A percentile compares a stretch with the other conserved stretches of the same genome.
Conservation (phyloP, 1,140 invertebrate genomes). For the Caenorhabditis latens region DNA sequence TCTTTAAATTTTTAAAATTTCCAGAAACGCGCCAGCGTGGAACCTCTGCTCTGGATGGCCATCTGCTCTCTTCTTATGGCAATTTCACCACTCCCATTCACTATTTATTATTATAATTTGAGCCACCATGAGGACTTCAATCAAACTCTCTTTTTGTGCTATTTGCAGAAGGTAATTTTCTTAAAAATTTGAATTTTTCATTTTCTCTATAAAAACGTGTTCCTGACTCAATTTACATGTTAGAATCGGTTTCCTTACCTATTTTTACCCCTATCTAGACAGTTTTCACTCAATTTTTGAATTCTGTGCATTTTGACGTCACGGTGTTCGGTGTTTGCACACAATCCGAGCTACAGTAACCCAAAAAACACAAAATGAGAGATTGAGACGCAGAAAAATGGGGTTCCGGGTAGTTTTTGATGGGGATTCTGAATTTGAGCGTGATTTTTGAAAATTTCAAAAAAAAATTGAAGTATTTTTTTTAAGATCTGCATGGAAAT, state of each 20-base stretch:
- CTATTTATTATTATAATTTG: constrained; percentile 66
- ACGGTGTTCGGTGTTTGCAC: too few species aligned
- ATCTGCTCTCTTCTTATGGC: constrained; percentile 65
- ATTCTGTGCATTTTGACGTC: too few species aligned
- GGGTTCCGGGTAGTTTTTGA: too few species aligned
- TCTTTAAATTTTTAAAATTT: neutral
- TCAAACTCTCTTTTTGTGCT: constrained; percentile 61
- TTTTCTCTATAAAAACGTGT: neutral
- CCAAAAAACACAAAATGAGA: too few species aligned
- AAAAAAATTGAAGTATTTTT: neutral
- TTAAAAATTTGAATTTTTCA: neutral
- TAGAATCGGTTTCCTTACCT: too few species aligned
- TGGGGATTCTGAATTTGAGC: too few species aligned
- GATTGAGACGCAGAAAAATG: too few species aligned
- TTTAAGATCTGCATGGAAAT: constrained; percentile 67
- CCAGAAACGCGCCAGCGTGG: constrained; percentile 65
- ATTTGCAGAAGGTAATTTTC: constrained; percentile 62
- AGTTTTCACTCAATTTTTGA: too few species aligned
- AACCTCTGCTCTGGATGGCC: constrained; percentile 68
- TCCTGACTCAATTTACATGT: neutral
- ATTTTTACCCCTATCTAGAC: too few species aligned
- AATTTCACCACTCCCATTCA: constrained; percentile 66
- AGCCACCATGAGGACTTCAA: constrained; percentile 61
- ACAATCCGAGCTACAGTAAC: too few species aligned
- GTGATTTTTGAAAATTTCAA: too few species aligned